Percentiles rank a stretch among this genome's conserved stretches.
Evolutionary conservation across 2,888 invertebrate species (phyloP).

Genomic region (Epinotia nisella): DNA sequence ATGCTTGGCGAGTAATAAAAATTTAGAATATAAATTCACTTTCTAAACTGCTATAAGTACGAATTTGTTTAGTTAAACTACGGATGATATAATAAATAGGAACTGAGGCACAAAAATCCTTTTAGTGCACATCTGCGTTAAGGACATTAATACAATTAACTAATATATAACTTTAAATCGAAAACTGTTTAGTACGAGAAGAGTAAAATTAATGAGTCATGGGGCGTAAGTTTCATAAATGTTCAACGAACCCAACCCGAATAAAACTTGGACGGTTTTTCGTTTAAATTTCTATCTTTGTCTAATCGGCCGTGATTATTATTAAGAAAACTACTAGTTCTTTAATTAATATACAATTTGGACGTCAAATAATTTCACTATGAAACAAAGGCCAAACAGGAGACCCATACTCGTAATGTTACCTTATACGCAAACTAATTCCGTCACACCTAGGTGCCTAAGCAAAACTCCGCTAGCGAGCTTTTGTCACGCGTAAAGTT

Average conservation of each 20-base stretch:
- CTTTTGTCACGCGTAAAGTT: conserved; percentile 5
- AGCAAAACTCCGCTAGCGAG: not conserved
- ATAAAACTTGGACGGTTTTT: no score
- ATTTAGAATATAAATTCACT: not conserved
- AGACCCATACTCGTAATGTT: not conserved
- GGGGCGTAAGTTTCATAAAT: no score
- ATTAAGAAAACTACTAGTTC: not conserved
- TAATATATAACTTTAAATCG: no score
- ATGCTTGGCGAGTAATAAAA: not conserved
- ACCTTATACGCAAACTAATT: conserved; percentile 1
- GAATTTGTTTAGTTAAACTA: not conserved
- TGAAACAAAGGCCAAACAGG: not conserved
- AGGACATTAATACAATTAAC: no score
- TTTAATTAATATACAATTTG: not conserved
- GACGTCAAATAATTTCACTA: not conserved
- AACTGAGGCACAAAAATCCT: not conserved
- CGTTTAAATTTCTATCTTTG: no score
- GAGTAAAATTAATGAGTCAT: no score
- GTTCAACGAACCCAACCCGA: no score
- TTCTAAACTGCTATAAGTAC: not conserved
- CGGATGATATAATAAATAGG: not conserved
- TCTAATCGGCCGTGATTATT: not conserved
- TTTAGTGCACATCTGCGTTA: not conserved
- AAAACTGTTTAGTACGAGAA: no score
- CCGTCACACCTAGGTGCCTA: not conserved